Conservation (phyloP, 2,113 vertebrate species). For the Panurus biarmicus region DNA sequence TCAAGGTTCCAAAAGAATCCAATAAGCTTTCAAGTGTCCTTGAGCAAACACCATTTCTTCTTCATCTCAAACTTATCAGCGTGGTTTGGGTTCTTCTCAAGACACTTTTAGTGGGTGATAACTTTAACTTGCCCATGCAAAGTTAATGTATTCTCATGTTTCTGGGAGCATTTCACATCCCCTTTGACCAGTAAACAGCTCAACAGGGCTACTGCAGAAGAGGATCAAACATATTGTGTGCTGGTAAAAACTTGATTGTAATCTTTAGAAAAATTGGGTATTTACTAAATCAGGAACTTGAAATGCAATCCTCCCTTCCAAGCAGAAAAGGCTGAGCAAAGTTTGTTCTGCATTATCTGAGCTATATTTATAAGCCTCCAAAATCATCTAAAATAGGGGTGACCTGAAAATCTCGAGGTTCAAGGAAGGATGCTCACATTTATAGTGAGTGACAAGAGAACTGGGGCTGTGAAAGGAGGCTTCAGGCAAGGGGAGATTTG, state of each 20-base stretch:
- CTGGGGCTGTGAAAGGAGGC: not conserved
- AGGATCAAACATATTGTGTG: not conserved
- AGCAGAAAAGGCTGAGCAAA: not conserved
- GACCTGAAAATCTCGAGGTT: not conserved
- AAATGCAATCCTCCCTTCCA: not conserved
- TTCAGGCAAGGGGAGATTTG: not conserved
- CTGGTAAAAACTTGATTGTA: not conserved
- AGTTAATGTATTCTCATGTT: not conserved
- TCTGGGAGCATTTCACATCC: not conserved
- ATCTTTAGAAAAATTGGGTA: not conserved
- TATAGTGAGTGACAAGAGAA: not conserved
- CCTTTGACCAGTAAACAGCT: not conserved
- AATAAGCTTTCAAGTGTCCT: not conserved
- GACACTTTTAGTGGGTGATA: not conserved
- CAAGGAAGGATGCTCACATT: not conserved
- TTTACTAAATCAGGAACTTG: not conserved
- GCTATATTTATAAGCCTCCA: not conserved
- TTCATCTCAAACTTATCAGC: not conserved
- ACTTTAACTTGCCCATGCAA: not conserved
- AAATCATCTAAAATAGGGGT: not conserved
- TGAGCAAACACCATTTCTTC: not conserved
- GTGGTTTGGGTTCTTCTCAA: not conserved
- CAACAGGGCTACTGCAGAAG: not conserved
- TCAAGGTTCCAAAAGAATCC: not conserved
- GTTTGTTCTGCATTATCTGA: not conserved